These are phyloP conservation scores for Nomia melanderi DNA, from an alignment of 1,140 invertebrate genomes.

Conservation along the genomic window DNA sequence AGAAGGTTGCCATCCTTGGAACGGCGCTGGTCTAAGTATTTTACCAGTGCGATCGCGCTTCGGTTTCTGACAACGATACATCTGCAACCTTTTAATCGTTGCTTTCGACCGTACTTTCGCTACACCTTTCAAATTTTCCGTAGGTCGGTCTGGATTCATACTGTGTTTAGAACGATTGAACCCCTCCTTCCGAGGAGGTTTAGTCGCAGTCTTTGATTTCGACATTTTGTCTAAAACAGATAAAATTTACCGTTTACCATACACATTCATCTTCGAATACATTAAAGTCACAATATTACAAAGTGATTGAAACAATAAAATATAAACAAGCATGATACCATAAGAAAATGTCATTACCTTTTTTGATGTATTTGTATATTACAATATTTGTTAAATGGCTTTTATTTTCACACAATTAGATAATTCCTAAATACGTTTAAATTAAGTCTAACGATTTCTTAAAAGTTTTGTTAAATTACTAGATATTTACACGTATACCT, in stretches of 20 bases:
- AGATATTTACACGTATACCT: too few relatives aligned
- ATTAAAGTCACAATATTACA: background rate
- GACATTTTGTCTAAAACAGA: conserved; percentile 81
- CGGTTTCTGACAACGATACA: conserved; percentile 98
- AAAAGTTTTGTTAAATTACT: too few relatives aligned
- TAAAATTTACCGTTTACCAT: background rate
- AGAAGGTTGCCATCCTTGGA: conserved; percentile 93
- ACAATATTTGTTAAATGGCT: background rate
- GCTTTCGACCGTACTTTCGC: conserved; percentile 92
- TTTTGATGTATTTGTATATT: background rate
- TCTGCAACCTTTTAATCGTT: conserved; percentile 97
- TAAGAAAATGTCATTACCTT: background rate
- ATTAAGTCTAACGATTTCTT: too few relatives aligned
- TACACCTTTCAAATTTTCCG: conserved; percentile 90
- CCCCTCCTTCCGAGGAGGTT: conserved; percentile 88
- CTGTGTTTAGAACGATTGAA: conserved; percentile 91
- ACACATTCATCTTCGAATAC: background rate
- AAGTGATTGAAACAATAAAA: background rate
- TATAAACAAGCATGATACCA: background rate
- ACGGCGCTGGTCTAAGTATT: conserved; percentile 96
- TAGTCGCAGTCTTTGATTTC: conserved; percentile 85
- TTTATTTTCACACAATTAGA: background rate
- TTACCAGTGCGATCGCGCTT: conserved; percentile 95
- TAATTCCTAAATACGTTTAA: background rate
- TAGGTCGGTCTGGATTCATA: conserved; percentile 92